These are phyloP conservation scores for Zosterops lateralis DNA, from an alignment of 2,113 vertebrate genomes.

Conservation along the genomic window DNA sequence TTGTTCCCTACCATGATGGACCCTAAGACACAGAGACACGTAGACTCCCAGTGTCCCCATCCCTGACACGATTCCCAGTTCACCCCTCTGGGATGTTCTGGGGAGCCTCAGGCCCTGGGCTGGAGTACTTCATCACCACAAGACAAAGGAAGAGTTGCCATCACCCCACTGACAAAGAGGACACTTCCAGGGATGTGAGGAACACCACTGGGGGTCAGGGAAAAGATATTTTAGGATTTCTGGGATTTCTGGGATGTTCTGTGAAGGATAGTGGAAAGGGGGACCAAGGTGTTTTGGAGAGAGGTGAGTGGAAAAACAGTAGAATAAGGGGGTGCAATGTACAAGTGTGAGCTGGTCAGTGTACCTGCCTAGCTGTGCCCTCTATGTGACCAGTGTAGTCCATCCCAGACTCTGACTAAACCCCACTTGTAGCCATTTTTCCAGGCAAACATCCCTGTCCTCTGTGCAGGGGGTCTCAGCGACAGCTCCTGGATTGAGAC, in stretches of 20 bases:
- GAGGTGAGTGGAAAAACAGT: not conserved
- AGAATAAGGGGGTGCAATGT: not conserved
- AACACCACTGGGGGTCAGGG: fast-evolving
- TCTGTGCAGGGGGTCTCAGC: not conserved
- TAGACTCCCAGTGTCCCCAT: fast-evolving
- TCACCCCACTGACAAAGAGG: not conserved
- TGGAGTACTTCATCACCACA: fast-evolving
- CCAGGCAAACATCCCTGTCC: not conserved
- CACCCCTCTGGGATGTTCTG: not conserved
- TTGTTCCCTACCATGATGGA: no score
- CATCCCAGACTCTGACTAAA: not conserved
- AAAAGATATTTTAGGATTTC: not conserved
- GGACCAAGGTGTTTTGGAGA: not conserved
- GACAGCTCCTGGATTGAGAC: not conserved
- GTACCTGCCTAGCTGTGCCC: not conserved
- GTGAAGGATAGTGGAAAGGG: not conserved
- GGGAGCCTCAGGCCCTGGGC: not conserved
- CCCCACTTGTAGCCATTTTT: not conserved
- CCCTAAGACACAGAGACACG: fast-evolving
- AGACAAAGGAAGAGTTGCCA: not conserved
- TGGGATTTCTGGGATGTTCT: fast-evolving
- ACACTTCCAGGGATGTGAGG: no score
- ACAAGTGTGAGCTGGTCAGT: not conserved
- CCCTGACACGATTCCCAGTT: fast-evolving
- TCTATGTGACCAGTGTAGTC: not conserved